Evolutionary conservation across 2,797 vertebrate species (phyloP).

Genomic region (Champsocephalus gunnari): DNA sequence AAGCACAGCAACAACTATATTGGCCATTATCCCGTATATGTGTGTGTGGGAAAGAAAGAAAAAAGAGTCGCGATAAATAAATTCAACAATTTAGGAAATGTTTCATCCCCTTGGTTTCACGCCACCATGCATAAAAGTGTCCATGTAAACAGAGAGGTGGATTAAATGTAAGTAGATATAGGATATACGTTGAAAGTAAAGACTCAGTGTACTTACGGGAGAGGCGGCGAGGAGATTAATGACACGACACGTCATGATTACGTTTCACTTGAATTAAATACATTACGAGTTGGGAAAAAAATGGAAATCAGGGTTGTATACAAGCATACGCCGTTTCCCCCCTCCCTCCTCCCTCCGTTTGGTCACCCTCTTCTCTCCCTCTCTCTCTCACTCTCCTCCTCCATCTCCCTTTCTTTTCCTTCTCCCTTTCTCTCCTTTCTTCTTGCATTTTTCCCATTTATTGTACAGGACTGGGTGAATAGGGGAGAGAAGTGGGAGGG

Average conservation of each 20-base stretch:
- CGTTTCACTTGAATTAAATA: conserved; percentile 92
- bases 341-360: conserved; percentile 80
- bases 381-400: conserved; percentile 54
- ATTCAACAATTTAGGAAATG: conserved; percentile 66
- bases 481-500: conserved; percentile 80
- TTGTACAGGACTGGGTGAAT: conserved; percentile 86
- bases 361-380: conserved; percentile 71
- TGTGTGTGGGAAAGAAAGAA: not conserved
- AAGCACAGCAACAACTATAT: conserved; percentile 65
- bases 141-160: conserved; percentile 64
- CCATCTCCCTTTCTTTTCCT: conserved; percentile 51
- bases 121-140: conserved; percentile 72
- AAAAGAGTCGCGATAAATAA: conserved; percentile 56
- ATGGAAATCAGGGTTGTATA: conserved; percentile 91
- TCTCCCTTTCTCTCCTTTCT: conserved; percentile 53
- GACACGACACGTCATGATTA: conserved; percentile 91
- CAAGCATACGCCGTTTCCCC: conserved; percentile 87
- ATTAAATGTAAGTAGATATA: conserved; percentile 69
- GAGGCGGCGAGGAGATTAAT: conserved; percentile 91
- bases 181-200: conserved; percentile 85
- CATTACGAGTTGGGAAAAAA: conserved; percentile 91
- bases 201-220: conserved; percentile 90
- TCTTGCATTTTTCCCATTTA: conserved; percentile 81
- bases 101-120: conserved; percentile 58
- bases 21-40: conserved; percentile 54